Evolutionary conservation across 2,113 vertebrate genomes (phyloP).

Genomic region (Protomyctophum bolini): DNA sequence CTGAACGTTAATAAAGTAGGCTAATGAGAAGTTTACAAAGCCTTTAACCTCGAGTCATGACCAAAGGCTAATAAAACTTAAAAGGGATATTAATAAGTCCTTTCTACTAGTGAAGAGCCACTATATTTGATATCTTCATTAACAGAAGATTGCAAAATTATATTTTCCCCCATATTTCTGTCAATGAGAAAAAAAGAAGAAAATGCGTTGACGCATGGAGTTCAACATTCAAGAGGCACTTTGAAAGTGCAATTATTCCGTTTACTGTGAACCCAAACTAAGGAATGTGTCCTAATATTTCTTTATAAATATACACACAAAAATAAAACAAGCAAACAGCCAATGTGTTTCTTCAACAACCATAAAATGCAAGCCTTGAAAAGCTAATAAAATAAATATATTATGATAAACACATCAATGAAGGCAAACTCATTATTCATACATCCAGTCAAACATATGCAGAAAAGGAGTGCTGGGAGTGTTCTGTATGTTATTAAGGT

Average conservation of each 20-base stretch:
- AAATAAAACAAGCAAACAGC: conserved; percentile 58
- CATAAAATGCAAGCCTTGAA: conserved; percentile 49
- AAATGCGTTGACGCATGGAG: conserved; percentile 25
- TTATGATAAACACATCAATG: conserved; percentile 51
- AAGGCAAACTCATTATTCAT: conserved; percentile 29
- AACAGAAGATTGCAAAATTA: conserved; percentile 1
- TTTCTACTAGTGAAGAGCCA: neutral
- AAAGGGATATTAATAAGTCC: too few species aligned
- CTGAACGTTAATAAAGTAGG: too few species aligned
- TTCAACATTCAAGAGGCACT: conserved; percentile 60
- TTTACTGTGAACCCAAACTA: conserved; percentile 35
- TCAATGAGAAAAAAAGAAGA: neutral
- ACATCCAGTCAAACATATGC: conserved; percentile 4
- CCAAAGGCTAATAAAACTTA: too few species aligned
- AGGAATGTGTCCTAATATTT: conserved; percentile 53
- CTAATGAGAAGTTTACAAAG: too few species aligned
- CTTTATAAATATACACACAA: conserved; percentile 52
- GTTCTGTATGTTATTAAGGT: neutral
- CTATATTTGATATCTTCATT: neutral
- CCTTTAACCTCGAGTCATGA: too few species aligned
- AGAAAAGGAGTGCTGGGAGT: conserved; percentile 12
- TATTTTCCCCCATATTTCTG: neutral
- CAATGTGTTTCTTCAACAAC: conserved; percentile 37
- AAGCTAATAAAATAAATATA: conserved; percentile 69
- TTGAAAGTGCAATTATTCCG: conserved; percentile 38